Base-by-base conservation (phyloP, 2,113 vertebrate genomes). In the Illadopsis cleaveri region DNA sequence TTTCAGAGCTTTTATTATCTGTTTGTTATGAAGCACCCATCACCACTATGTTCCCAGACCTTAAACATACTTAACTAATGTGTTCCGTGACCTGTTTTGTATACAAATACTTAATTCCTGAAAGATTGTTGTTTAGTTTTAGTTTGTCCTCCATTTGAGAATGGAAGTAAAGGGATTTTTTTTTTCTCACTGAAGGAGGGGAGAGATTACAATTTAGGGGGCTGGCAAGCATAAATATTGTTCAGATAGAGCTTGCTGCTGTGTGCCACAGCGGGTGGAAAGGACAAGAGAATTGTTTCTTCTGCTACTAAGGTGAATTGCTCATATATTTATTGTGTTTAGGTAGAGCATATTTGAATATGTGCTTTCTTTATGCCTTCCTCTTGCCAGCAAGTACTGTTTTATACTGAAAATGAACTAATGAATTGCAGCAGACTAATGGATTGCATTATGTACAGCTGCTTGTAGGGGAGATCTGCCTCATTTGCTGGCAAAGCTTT, bases 201-300 rank as follows among this genome's bases (percentile, higher is more conserved):
- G 6, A 60, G 31, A 70, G 47, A 60, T 70, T 60, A 54, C 42
- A 65, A 90, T 93, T 56, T 53, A 47, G 17, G 35, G 50, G 18
- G 9, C 42, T 85, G 38, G 47, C 42, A 78, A 73, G 18, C 30
- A 27, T 22, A 45, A 33, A 42, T 57, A 51, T 19, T 62, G 33
- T 78, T 86, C 68, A 83, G 71, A 45, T 14, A 62, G 50, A 87
- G 35, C 62, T 88, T 75, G 27, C 31, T 85, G 60, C 1, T 48
- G 8, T 11, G 2, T 76, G 35, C 73, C 53, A 51, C 21, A 24
- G 38, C 0, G 0, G 37, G 37, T 79, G 15, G 35, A 47, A 81
- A 68, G 40, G 28, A 86, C 53, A 71, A 75, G 21, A 73, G 25
- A 76, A 57, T 20, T 66, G 53, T 53, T 1, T 0, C 28, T 82